A percentile compares a stretch with the other conserved stretches of the same genome.
phyloP scores from a whole-genome alignment of 92 coral and sea anemone species.

The Umimayanthus kanabou region DNA sequence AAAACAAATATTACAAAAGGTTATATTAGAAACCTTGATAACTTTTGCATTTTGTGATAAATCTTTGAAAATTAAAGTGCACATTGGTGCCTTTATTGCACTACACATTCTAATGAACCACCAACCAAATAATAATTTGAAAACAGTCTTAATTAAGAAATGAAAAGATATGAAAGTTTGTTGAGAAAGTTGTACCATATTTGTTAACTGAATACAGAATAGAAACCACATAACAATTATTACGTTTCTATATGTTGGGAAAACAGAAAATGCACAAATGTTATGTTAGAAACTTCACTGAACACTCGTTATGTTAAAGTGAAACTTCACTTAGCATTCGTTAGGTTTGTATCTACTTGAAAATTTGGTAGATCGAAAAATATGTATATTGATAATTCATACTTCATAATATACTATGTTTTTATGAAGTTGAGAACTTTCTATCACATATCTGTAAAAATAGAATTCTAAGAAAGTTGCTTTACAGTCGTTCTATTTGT shows the following conservation, averaged over 20 bases:
- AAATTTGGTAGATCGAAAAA: background rate
- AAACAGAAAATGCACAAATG: constrained; percentile 1
- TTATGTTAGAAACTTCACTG: background rate
- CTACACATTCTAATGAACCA: no score
- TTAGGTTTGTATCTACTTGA: background rate
- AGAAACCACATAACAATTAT: background rate
- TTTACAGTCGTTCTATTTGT: no score
- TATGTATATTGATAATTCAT: constrained; percentile 7
- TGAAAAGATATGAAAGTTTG: background rate
- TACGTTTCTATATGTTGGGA: background rate
- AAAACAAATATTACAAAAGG: no score
- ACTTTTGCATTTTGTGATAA: no score
- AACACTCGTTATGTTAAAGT: no score
- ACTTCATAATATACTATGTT: background rate
- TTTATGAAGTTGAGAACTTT: background rate
- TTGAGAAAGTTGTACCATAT: no score
- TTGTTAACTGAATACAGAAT: constrained; percentile 6
- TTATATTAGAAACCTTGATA: no score
- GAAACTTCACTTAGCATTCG: background rate
- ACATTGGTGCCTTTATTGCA: background rate
- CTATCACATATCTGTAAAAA: background rate
- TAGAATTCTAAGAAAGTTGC: background rate
- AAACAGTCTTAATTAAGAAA: background rate
- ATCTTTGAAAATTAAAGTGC: background rate
- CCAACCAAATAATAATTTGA: no score